Evolutionary conservation across 2,113 vertebrate genomes (phyloP).

Genomic region (Mus spicilegus): DNA sequence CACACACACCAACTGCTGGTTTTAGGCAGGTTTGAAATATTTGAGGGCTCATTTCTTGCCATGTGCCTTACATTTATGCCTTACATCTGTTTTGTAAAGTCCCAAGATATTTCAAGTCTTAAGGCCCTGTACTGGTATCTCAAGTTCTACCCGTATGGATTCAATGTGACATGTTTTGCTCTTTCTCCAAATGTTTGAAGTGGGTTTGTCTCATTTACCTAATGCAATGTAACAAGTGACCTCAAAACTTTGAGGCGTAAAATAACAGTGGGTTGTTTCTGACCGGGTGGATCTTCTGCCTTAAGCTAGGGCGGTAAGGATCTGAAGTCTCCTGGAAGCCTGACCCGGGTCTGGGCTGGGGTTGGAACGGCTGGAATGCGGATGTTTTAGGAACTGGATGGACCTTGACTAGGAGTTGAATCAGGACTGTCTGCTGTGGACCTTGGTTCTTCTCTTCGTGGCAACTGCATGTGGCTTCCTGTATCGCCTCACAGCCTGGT

Average conservation of each 20-base stretch:
- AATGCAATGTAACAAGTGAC: constrained; percentile 37
- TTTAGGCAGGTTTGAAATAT: neutral
- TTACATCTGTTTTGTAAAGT: constrained; percentile 7
- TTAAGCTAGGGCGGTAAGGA: neutral
- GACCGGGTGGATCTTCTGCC: neutral
- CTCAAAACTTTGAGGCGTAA: constrained; percentile 18
- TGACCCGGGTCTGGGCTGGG: neutral
- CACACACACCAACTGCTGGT: neutral
- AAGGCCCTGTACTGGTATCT: neutral
- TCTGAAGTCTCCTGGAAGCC: neutral
- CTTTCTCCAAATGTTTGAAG: constrained; percentile 23
- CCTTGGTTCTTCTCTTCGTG: neutral
- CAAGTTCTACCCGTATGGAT: neutral
- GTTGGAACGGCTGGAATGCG: neutral
- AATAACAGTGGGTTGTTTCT: neutral
- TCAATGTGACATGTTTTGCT: constrained; percentile 7
- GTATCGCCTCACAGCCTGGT: neutral
- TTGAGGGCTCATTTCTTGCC: neutral
- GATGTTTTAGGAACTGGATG: neutral
- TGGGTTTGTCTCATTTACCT: constrained; percentile 46
- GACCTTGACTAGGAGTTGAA: neutral
- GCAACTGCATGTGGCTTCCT: neutral
- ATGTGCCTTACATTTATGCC: neutral
- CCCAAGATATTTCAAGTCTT: neutral
- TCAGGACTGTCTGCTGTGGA: neutral